Conservation (phyloP, 1,140 invertebrate genomes). For the Drosophila pachea region DNA sequence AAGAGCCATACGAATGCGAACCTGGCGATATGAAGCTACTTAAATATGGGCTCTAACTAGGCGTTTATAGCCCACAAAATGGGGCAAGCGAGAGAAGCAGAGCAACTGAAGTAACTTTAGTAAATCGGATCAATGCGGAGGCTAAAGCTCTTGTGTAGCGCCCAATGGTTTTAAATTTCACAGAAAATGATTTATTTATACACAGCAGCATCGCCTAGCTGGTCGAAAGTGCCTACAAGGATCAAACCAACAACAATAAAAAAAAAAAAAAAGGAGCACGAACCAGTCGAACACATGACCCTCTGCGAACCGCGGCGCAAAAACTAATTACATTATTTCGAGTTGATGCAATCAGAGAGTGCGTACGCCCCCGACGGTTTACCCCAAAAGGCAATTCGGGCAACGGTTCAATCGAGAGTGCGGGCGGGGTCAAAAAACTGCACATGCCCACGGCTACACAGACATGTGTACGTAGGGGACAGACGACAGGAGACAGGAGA, state of each 20-base stretch:
- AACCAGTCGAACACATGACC: constrained; percentile 4
- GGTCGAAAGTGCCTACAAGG: constrained; percentile 23
- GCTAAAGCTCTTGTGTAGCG: neutral
- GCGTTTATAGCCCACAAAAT: constrained; percentile 35
- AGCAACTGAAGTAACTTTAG: too few relatives aligned
- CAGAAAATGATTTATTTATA: constrained; percentile 12
- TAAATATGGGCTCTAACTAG: constrained; percentile 55
- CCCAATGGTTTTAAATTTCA: neutral
- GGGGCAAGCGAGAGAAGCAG: neutral
- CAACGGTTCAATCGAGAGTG: constrained; percentile 71
- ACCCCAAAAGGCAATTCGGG: constrained; percentile 54
- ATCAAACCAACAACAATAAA: constrained; percentile 43
- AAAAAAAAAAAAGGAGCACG: constrained; percentile 9
- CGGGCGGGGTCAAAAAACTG: constrained; percentile 25
- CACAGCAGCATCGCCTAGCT: constrained; percentile 14
- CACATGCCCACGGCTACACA: neutral
- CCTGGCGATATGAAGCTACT: constrained; percentile 42
- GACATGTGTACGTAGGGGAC: too few relatives aligned
- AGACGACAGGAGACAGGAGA: neutral
- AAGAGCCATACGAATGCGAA: constrained; percentile 32
- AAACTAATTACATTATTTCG: constrained; percentile 77
- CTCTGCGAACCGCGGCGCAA: constrained; percentile 54
- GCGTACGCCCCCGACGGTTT: constrained; percentile 41
- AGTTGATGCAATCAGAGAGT: constrained; percentile 75
- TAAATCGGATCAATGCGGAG: too few relatives aligned